phyloP scores from a whole-genome alignment of 2,888 invertebrate species.

The Cephonodes hylas region DNA sequence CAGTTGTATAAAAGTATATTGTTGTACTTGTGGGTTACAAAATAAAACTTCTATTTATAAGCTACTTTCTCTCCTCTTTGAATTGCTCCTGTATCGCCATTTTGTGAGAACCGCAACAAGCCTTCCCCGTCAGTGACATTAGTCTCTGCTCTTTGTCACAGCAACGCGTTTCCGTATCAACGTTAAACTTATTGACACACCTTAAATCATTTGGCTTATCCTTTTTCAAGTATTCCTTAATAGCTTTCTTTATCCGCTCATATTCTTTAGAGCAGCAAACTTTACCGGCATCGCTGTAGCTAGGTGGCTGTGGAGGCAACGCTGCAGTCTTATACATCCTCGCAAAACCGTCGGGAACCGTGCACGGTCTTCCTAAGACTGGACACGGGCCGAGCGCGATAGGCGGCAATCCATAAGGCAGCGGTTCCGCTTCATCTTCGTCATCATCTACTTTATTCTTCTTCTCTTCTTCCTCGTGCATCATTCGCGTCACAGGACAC shows the following conservation, averaged over 20 bases:
- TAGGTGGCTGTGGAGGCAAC: constrained; percentile 54
- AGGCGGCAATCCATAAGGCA: constrained; percentile 72
- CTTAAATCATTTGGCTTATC: constrained; percentile 64
- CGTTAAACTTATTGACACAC: constrained; percentile 65
- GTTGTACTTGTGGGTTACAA: constrained; percentile 65
- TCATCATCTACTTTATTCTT: constrained; percentile 60
- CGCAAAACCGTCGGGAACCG: constrained; percentile 69
- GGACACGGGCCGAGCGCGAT: constrained; percentile 73
- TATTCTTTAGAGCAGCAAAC: constrained; percentile 74
- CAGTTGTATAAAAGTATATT: constrained; percentile 39
- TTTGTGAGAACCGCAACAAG: constrained; percentile 70
- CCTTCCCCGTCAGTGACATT: constrained; percentile 56
- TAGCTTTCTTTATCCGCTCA: constrained; percentile 68
- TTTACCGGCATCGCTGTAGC: constrained; percentile 68
- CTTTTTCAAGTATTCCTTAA: constrained; percentile 63
- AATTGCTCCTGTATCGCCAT: constrained; percentile 63
- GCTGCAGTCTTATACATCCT: constrained; percentile 69
- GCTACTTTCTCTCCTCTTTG: constrained; percentile 45
- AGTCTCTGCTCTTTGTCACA: constrained; percentile 70
- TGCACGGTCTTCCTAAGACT: constrained; percentile 67
- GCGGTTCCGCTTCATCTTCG: constrained; percentile 59
- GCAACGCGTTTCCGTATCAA: constrained; percentile 69
- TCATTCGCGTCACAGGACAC: constrained; percentile 60
- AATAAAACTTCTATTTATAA: constrained; percentile 65
- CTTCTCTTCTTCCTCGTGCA: constrained; percentile 53